Conservation (phyloP, 1,140 invertebrate species). For the Trichoplusia ni region DNA sequence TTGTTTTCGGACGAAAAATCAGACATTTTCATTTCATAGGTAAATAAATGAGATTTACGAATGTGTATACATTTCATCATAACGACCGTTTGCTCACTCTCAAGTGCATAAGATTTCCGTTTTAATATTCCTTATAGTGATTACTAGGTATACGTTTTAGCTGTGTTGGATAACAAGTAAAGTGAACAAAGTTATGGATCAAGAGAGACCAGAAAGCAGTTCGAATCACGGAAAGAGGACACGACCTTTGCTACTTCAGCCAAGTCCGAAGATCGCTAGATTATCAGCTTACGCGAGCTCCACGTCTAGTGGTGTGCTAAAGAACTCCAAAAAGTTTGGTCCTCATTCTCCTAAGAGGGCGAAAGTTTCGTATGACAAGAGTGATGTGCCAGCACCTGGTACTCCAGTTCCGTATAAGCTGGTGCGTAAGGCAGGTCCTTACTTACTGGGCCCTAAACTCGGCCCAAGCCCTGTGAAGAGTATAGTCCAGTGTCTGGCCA, state of each 20-base stretch:
- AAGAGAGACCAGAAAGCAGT: conserved; percentile 66
- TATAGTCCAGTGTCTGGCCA: conserved; percentile 90
- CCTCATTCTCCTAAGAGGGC: conserved; percentile 53
- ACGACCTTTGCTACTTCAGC: conserved; percentile 73
- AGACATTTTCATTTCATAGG: conserved; percentile 46
- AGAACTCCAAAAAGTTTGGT: conserved; percentile 59
- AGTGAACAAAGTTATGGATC: conserved; percentile 62
- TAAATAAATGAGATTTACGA: conserved; percentile 42
- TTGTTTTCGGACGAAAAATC: conserved; percentile 18
- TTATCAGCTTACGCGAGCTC: conserved; percentile 60
- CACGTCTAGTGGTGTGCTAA: conserved; percentile 56
- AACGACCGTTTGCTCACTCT: neutral
- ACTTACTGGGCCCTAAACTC: conserved; percentile 87
- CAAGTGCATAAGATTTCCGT: neutral
- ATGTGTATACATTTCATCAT: conserved; percentile 3
- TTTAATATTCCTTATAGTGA: too few relatives aligned
- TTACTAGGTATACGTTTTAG: neutral
- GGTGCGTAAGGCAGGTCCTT: conserved; percentile 85
- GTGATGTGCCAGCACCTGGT: conserved; percentile 67
- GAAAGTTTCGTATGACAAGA: conserved; percentile 60
- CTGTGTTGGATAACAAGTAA: too few relatives aligned
- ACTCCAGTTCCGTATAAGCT: conserved; percentile 75
- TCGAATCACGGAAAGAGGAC: conserved; percentile 72
- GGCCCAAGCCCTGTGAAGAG: conserved; percentile 90
- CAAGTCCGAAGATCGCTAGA: conserved; percentile 69